phyloP scores from a whole-genome alignment of 2,888 invertebrate genomes.

The Drosophila hamatofila region DNA sequence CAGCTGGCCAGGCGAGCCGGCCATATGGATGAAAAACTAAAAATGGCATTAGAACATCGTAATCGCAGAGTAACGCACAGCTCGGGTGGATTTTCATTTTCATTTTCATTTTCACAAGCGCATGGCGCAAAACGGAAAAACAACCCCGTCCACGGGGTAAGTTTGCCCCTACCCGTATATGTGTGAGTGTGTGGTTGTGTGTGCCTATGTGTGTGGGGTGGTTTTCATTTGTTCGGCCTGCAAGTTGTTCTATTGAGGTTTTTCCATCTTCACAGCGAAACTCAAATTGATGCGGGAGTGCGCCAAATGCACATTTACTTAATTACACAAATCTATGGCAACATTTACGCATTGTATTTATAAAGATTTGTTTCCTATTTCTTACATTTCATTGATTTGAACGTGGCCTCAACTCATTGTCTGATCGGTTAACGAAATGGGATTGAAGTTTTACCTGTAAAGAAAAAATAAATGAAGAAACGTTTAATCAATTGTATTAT shows the following conservation, averaged over 20 bases:
- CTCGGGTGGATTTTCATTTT: constrained; percentile 75
- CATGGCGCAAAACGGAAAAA: constrained; percentile 64
- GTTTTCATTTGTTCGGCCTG: constrained; percentile 46
- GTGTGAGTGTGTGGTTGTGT: constrained; percentile 6
- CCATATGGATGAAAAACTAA: constrained; percentile 74
- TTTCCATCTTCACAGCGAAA: constrained; percentile 41
- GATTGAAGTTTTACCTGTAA: constrained; percentile 60
- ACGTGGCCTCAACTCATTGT: not conserved
- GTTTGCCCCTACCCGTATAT: constrained; percentile 15
- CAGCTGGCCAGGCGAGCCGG: constrained; percentile 38
- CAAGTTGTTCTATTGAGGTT: constrained; percentile 47
- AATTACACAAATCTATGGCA: constrained; percentile 37
- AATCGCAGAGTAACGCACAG: constrained; percentile 63
- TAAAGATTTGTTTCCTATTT: constrained; percentile 12
- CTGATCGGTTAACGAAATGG: not conserved
- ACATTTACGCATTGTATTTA: constrained; percentile 22
- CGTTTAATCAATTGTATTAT: too few relatives aligned
- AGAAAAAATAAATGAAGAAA: constrained; percentile 27
- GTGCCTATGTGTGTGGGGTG: constrained; percentile 49
- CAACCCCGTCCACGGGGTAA: constrained; percentile 72
- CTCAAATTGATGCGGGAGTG: constrained; percentile 37
- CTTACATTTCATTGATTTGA: constrained; percentile 22
- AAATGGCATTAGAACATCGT: constrained; percentile 76
- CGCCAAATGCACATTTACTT: constrained; percentile 35
- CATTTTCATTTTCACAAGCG: constrained; percentile 60